Percentiles rank a stretch among this genome's conserved stretches.
These are phyloP conservation scores for Gallinago stenura DNA, from an alignment of 2,797 vertebrate species.

Conservation along the genomic window DNA sequence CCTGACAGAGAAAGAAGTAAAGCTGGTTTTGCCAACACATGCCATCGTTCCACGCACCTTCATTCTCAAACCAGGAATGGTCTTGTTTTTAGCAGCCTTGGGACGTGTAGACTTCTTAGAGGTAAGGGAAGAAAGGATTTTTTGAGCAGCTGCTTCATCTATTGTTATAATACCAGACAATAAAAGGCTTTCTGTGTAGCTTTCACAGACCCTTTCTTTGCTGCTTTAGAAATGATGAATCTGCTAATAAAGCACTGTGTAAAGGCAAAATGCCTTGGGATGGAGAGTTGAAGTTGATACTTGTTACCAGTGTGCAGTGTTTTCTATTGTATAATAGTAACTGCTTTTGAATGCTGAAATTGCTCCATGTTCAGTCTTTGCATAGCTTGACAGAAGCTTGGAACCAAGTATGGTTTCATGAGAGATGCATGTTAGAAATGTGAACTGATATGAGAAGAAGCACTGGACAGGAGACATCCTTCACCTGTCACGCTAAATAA, in stretches of 20 bases:
- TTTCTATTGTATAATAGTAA: neutral
- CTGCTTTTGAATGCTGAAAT: neutral
- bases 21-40: constrained; percentile 84
- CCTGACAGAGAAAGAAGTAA: constrained; percentile 90
- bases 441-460: neutral
- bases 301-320: neutral
- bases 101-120: constrained; percentile 90
- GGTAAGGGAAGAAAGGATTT: constrained; percentile 75
- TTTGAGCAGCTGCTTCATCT: neutral
- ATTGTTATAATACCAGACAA: neutral
- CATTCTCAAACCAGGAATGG: constrained; percentile 85
- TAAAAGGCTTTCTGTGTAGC: neutral
- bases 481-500: neutral
- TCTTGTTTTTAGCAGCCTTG: constrained; percentile 89
- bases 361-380: neutral
- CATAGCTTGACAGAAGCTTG: neutral
- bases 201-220: neutral
- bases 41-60: constrained; percentile 90
- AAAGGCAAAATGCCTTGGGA: neutral
- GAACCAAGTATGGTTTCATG: neutral
- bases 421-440: neutral
- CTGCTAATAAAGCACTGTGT: neutral
- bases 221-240: neutral
- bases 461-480: neutral
- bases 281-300: neutral